Base-by-base conservation (phyloP, 2,888 invertebrate species). In the Ectemnius lituratus region DNA sequence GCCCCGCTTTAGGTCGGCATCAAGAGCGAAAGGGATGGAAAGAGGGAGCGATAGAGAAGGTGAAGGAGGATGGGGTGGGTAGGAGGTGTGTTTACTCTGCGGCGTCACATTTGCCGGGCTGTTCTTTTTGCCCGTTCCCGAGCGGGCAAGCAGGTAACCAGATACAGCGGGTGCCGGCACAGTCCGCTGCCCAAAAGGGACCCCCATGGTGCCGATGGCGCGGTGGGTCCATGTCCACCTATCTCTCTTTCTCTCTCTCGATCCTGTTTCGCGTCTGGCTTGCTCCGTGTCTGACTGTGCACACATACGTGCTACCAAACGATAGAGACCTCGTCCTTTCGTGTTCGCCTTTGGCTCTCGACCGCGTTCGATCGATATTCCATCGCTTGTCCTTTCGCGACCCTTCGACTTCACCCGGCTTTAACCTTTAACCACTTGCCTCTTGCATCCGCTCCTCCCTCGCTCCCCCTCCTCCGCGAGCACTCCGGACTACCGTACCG, bases 141-240 rank as follows among this genome's bases (percentile, higher is more conserved):
- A 57, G 37, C 37, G 71, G 52, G 67, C 70, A 58, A 71, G 16
- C 72, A 74, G 78, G 85, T 84, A 85, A 85, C 83, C 84, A 82
- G 85, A 85, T 84, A 85, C 82, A 68, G 70, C 71, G 71, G 37
- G 74, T 78, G 78, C 79, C 77, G 77, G 82, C 75, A 27, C 20
- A 73, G 66, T 67, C 67, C 62, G 68, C 79, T 71, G 74, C 68
- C 76, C 82, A 79, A 83, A 85, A 82, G 78, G 73, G 82, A 81
- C 81, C 83, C 82, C 81, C 83, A 81, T 73, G 81, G 81, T 79
- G 83, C 63, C 72, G 71, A 71, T 78, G 79, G 69, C 78, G 78
- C 73, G 73, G 78, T 78, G 73, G 79, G 82, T 76, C 82, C 52
- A 52, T 52, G 52, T 16, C 52, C 16, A 14, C 52, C 52, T 14